Conservation (phyloP, 2,797 vertebrate genomes). For the Acestrorhynchus altus region DNA sequence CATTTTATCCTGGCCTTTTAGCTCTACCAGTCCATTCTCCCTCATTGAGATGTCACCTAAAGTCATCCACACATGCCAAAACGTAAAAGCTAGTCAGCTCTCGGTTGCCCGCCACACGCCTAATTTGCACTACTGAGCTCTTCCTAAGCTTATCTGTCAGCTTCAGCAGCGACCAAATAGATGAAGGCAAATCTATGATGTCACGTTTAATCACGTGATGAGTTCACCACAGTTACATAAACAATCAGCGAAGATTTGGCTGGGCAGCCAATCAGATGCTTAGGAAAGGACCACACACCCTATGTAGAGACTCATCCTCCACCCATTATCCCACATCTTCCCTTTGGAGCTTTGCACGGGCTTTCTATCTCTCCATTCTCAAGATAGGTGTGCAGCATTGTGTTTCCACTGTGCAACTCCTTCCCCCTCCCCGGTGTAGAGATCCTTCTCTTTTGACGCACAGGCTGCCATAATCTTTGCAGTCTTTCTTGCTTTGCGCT, state of each 20-base stretch:
- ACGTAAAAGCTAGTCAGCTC: background rate
- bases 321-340: background rate
- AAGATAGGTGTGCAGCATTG: background rate
- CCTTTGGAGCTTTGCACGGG: background rate
- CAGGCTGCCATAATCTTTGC: background rate
- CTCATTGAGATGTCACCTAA: conserved; percentile 67
- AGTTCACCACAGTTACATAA: conserved; percentile 69
- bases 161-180: conserved; percentile 56
- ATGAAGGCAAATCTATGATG: conserved; percentile 59
- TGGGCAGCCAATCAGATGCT: conserved; percentile 71
- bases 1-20: conserved; percentile 64
- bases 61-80: background rate
- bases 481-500: background rate
- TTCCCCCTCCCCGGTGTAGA: background rate
- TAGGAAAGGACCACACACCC: conserved; percentile 70
- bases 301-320: conserved; percentile 41
- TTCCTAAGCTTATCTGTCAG: conserved; percentile 35
- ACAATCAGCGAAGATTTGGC: conserved; percentile 67
- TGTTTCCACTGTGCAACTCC: background rate
- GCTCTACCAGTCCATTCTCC: conserved; percentile 62
- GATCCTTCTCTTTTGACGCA: background rate
- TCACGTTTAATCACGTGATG: conserved; percentile 59
- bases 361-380: background rate
- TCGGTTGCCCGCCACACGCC: background rate
- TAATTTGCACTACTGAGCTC: background rate